These are phyloP conservation scores for Sorex fumeus DNA, from an alignment of 2,113 vertebrate genomes.

Conservation along the genomic window DNA sequence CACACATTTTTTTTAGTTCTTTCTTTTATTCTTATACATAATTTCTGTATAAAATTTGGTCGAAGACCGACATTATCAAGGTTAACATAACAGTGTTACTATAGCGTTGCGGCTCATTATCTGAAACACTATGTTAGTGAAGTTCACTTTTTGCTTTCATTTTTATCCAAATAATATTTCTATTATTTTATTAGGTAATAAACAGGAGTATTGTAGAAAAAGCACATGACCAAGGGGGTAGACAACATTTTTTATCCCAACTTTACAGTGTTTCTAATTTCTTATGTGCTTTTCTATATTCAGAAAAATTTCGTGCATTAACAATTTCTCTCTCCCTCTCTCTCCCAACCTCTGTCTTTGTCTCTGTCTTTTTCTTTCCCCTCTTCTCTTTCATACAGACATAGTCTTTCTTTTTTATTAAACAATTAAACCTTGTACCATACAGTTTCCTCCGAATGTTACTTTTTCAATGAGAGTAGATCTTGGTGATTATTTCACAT, in stretches of 20 bases:
- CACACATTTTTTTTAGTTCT: not conserved
- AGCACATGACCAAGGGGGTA: not conserved
- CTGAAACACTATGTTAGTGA: too few relatives aligned
- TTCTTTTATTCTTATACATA: not conserved
- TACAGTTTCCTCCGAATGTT: not conserved
- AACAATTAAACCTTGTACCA: not conserved
- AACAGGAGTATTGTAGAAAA: not conserved
- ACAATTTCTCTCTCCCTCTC: not conserved
- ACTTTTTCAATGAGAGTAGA: not conserved
- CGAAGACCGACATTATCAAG: not conserved
- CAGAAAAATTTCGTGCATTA: not conserved
- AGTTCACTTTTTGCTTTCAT: not conserved
- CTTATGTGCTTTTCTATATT: not conserved
- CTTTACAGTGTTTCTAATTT: not conserved
- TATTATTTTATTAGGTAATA: not conserved
- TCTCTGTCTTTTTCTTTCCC: not conserved
- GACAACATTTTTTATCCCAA: not conserved
- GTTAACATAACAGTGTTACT: not conserved
- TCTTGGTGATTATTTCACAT: not conserved
- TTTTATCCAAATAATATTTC: constrained; percentile 17
- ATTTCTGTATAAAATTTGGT: not conserved
- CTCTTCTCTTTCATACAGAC: not conserved
- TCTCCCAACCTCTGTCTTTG: not conserved
- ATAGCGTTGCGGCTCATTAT: not conserved
- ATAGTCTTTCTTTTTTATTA: not conserved